Evolutionary conservation across 1,140 invertebrate species (phyloP).

Genomic region (Centruroides vittatus): DNA sequence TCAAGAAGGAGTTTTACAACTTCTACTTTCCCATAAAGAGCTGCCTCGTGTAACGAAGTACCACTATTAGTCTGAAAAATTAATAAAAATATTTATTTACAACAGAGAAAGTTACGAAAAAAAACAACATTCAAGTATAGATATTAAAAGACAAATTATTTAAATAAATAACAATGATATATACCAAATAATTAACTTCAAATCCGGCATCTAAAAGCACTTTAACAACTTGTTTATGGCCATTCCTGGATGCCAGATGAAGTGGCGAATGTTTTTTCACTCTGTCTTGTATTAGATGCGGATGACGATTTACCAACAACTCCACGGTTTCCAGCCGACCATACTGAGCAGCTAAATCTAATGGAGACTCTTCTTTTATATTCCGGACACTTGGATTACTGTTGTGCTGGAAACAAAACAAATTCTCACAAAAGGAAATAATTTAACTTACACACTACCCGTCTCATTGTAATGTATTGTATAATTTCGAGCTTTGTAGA

Average conservation of each 20-base stretch:
- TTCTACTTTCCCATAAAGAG: slow-evolving; percentile 80
- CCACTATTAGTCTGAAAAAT: slow-evolving; percentile 56
- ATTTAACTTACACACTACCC: too few species aligned
- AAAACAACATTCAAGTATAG: too few species aligned
- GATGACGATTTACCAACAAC: slow-evolving; percentile 44
- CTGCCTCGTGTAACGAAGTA: slow-evolving; percentile 87
- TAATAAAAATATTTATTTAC: too few species aligned
- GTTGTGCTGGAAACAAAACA: slow-evolving; percentile 41
- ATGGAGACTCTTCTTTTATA: slow-evolving; percentile 70
- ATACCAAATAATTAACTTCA: slow-evolving; percentile 53
- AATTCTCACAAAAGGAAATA: background rate
- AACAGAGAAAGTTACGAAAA: too few species aligned
- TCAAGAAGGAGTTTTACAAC: slow-evolving; percentile 71
- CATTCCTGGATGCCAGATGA: slow-evolving; percentile 84
- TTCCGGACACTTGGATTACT: slow-evolving; percentile 85
- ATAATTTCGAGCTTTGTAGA: too few species aligned
- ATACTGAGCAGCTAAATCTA: slow-evolving; percentile 82
- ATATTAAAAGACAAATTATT: too few species aligned
- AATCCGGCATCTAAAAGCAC: slow-evolving; percentile 68
- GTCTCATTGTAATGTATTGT: too few species aligned
- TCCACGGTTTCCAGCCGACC: slow-evolving; percentile 71
- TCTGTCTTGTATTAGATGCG: slow-evolving; percentile 5
- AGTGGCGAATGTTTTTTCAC: slow-evolving; percentile 57
- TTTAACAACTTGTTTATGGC: slow-evolving; percentile 76
- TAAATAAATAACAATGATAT: too few species aligned